Percentiles rank a stretch among this genome's conserved stretches.
phyloP scores from a whole-genome alignment of 2,888 invertebrate species.

The Marasmarcha lunaedactyla region DNA sequence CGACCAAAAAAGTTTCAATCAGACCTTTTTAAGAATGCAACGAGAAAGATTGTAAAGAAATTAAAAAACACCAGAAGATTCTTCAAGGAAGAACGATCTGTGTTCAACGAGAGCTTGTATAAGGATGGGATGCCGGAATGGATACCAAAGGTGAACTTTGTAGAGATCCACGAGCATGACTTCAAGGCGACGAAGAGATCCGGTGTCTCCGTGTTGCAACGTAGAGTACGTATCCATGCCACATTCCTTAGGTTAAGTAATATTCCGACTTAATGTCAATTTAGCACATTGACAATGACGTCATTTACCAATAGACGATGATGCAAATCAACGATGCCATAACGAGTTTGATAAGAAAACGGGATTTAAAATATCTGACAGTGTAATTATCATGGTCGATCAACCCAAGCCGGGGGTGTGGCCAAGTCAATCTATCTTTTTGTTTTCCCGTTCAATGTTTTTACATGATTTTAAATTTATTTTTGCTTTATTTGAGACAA shows the following conservation, averaged over 20 bases:
- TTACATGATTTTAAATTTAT: slow-evolving; percentile 57
- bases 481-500: slow-evolving; percentile 44
- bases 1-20: slow-evolving; percentile 29
- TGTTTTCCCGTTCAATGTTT: slow-evolving; percentile 49
- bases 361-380: slow-evolving; percentile 45
- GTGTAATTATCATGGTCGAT: slow-evolving; percentile 54
- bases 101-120: slow-evolving; percentile 43
- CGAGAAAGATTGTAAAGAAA: slow-evolving; percentile 44
- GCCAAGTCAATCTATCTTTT: slow-evolving; percentile 50
- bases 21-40: slow-evolving; percentile 39
- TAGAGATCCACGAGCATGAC: slow-evolving; percentile 46
- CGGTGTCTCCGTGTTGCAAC: slow-evolving; percentile 36
- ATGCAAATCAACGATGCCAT: neutral
- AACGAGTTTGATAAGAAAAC: slow-evolving; percentile 11
- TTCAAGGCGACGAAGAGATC: slow-evolving; percentile 19
- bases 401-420: slow-evolving; percentile 44
- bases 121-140: slow-evolving; percentile 49
- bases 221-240: slow-evolving; percentile 37
- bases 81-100: slow-evolving; percentile 37
- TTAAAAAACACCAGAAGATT: slow-evolving; percentile 42
- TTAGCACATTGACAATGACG: neutral
- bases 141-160: slow-evolving; percentile 55
- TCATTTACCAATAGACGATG: neutral
- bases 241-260: no score
- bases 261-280: no score